Evolutionary conservation across 2,113 vertebrate genomes (phyloP), one percentile per base, ranked within the genome.

Genomic region (Odontophorus gujanensis): DNA sequence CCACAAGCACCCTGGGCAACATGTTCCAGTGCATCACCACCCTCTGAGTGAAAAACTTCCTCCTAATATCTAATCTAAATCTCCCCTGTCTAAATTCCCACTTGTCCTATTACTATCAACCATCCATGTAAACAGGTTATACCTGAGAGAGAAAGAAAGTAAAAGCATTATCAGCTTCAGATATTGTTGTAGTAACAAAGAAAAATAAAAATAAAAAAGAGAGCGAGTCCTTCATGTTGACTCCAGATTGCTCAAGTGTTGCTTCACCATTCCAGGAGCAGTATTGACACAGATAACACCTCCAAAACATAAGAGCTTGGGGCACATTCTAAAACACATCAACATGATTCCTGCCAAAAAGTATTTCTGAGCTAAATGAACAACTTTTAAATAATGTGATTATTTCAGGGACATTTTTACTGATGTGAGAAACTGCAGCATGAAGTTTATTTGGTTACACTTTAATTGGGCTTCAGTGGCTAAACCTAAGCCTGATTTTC

Each of bases 121-220:
- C 40, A 40, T 40, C 40, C 40, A 40, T 40, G 40, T 40, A 40
- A 40, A 40, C 10, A 40, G 11, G 40, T 40, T 30, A 6, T 3
- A n/a, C 5, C 15, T 45, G 15, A n/a, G 4, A 6, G n/a, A 66
- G n/a, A 63, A 66, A 74, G n/a, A 2, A 57, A 63, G 6, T 10
- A 65, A 80, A 87, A 72, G 3, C 22, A 71, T 7, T 28, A 65
- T 4, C 10, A 26, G 5, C 7, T 65, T 50, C 75, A 57, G 19
- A 6, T 28, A 47, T 3, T 0, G 0, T 8, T n/a, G 18, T 9
- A 53, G 25, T 20, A 78, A 71, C 5, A 14, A 18, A 73, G 10
- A 40, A 40, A 40, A 40, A 40, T n/a, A 38, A 40, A 40, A 40
- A 40, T 11, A 40, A 90, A n/a, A 19, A 14, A 11, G 26, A 47